phyloP scores from a whole-genome alignment of 2,113 vertebrate species.

The Sigmodon hispidus region DNA sequence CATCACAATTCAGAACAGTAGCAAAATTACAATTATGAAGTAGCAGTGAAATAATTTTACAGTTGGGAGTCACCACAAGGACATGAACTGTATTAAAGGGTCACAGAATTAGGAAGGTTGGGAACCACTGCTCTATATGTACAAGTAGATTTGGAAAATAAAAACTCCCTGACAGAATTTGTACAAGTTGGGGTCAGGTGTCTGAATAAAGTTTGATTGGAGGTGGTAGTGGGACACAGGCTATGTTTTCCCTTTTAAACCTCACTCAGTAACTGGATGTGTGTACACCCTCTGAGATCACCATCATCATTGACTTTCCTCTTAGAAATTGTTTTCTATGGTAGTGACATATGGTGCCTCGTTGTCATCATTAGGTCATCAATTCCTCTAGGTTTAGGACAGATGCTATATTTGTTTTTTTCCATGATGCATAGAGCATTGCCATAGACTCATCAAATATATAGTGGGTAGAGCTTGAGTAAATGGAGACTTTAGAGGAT shows the following conservation, averaged over 20 bases:
- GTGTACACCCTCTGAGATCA: background rate
- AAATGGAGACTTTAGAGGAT: background rate
- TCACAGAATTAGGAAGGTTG: background rate
- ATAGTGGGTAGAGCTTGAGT: background rate
- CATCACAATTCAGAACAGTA: background rate
- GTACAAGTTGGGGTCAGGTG: background rate
- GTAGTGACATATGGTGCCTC: background rate
- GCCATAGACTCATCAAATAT: background rate
- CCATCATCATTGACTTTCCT: constrained; percentile 37
- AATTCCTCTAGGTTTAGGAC: background rate
- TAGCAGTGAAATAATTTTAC: background rate
- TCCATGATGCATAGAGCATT: background rate
- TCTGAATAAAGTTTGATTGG: background rate
- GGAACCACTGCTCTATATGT: background rate
- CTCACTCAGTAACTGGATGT: background rate
- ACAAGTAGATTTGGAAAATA: constrained; percentile 13
- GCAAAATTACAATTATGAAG: background rate
- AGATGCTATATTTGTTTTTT: background rate
- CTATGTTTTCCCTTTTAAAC: background rate
- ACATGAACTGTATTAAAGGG: background rate
- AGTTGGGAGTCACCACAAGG: background rate
- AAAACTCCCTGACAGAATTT: background rate
- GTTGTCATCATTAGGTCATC: background rate
- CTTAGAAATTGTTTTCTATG: constrained; percentile 2
- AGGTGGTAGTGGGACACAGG: background rate